Conservation (phyloP, 2,888 invertebrate species). For the Nomada fabriciana region DNA sequence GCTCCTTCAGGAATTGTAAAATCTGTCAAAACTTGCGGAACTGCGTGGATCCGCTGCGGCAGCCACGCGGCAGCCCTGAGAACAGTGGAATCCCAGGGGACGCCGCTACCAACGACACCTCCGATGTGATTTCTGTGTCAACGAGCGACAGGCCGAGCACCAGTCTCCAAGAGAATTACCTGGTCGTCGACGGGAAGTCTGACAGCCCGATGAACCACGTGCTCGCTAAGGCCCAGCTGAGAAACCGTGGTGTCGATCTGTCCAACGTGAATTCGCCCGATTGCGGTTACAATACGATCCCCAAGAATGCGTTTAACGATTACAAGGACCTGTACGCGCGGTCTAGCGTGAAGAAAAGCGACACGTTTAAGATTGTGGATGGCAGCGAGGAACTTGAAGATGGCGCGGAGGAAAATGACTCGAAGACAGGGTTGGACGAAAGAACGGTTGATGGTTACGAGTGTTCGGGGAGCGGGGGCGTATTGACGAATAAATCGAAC, state of each 20-base stretch:
- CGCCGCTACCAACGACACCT: background rate
- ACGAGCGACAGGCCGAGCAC: constrained; percentile 69
- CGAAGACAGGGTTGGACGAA: constrained; percentile 30
- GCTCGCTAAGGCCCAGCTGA: constrained; percentile 60
- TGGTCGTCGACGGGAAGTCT: constrained; percentile 67
- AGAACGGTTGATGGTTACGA: constrained; percentile 30
- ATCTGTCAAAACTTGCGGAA: constrained; percentile 68
- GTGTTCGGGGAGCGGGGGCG: constrained; percentile 44
- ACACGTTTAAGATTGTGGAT: constrained; percentile 79
- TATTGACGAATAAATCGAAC: constrained; percentile 71
- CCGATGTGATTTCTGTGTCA: background rate
- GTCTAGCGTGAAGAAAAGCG: constrained; percentile 80
- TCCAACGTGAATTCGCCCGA: constrained; percentile 64
- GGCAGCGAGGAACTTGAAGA: constrained; percentile 72
- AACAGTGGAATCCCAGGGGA: background rate
- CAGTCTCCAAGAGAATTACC: constrained; percentile 78
- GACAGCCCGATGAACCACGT: constrained; percentile 17
- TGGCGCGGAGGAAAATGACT: constrained; percentile 23
- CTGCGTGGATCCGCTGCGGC: constrained; percentile 57
- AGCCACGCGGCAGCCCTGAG: background rate
- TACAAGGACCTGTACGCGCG: constrained; percentile 68
- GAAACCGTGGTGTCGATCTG: constrained; percentile 33
- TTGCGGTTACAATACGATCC: constrained; percentile 77
- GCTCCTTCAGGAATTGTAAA: constrained; percentile 68
- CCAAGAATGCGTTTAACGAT: constrained; percentile 65